Percentiles rank a stretch among this genome's conserved stretches.
Evolutionary conservation across 2,797 vertebrate genomes (phyloP).

Genomic region (Uromys caudimaculatus): DNA sequence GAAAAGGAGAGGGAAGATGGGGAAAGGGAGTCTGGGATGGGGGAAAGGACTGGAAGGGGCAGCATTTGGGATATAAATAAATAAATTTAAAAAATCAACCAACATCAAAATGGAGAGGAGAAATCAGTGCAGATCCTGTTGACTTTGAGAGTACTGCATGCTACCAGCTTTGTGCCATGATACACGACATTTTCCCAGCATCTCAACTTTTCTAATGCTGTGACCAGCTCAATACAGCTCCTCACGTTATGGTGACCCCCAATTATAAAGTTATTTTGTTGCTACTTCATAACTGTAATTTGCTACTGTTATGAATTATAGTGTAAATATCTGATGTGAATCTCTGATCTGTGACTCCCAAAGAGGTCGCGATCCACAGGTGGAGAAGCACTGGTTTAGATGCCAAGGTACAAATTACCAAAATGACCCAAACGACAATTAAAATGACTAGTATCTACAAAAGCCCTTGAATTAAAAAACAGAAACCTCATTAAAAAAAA

Average conservation of each 20-base stretch:
- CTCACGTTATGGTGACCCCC: neutral
- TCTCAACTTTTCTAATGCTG: neutral
- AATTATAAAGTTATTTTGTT: neutral
- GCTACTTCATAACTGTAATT: neutral
- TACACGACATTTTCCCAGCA: neutral
- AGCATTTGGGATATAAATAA: neutral
- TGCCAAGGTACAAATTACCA: neutral
- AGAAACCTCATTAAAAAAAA: slow-evolving; percentile 43
- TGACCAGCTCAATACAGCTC: too few species aligned
- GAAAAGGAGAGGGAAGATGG: neutral
- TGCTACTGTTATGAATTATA: neutral
- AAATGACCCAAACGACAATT: slow-evolving; percentile 43
- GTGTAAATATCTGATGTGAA: neutral
- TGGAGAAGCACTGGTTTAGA: neutral
- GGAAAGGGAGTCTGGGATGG: neutral
- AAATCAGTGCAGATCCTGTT: neutral
- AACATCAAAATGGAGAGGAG: neutral
- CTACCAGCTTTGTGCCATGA: neutral
- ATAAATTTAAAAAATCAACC: neutral
- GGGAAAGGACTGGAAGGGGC: neutral
- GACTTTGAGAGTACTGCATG: neutral
- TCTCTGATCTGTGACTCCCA: neutral
- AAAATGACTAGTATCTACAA: neutral
- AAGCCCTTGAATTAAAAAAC: slow-evolving; percentile 36
- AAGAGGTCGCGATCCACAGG: too few species aligned